Evolutionary conservation across 1,140 invertebrate genomes (phyloP), one percentile per base, ranked within the genome.

Genomic region (Euura lappo): DNA sequence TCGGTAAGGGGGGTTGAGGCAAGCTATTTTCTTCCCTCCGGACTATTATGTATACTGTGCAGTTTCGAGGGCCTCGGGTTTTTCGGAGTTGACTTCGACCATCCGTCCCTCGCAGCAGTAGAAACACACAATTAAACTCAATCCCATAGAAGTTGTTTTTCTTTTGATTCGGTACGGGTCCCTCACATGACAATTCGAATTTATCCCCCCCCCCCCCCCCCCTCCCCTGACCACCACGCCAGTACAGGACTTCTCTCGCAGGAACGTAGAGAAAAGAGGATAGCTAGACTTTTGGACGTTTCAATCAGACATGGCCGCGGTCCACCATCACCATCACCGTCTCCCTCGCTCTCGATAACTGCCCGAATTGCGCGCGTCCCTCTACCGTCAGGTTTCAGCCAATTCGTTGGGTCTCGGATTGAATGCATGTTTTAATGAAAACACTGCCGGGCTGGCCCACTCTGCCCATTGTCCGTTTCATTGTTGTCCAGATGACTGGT

Each of bases 361-460:
- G 3, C 6, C 3, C 67, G 67, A 68, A 43, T 8, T 68, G 67
- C 11, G 43, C 67, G 8, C 8, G 60, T 64, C 67, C 67, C 11
- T 11, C 67, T 68, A 28, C 10, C 44, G 8, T 68, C n/a, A 13
- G 69, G 45, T 70, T 70, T 70, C 69, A 47, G 69, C 69, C 69
- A 70, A 70, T 70, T 70, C 69, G 69, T 70, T 13, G 71, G 51
- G 51, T 60, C 60, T 51, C 28, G 47, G 60, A 44, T 70, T 84
- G 77, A 84, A 85, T 86, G 81, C 83, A 85, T 82, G 83, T 85
- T 85, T 85, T 85, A 86, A 86, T 86, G 84, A 85, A 28, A 86
- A 83, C 82, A 83, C 80, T 81, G 84, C 82, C 84, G 85, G 83
- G 8, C 13, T 8, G 51, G 8, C 83, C 82, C 83, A 28, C 28